Evolutionary conservation across 1,140 invertebrate genomes (phyloP).

Genomic region (Philaenus spumarius): DNA sequence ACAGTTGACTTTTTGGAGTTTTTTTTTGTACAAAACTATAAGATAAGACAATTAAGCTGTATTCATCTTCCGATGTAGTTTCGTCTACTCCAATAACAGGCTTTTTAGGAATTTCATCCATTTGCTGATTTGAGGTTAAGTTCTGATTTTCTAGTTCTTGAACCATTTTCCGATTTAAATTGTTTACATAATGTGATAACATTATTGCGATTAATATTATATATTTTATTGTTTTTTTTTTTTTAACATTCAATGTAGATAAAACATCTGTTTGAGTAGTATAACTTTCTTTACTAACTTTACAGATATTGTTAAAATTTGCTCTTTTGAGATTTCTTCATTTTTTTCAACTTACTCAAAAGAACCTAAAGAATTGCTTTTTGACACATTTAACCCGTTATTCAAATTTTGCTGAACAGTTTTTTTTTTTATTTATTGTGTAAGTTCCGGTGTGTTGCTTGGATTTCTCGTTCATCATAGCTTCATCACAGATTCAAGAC

Average conservation of each 20-base stretch:
- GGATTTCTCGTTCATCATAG: neutral
- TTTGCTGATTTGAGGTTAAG: neutral
- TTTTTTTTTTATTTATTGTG: neutral
- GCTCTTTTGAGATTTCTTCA: too few species aligned
- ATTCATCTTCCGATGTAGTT: neutral
- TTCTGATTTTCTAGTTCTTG: neutral
- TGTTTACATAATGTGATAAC: too few species aligned
- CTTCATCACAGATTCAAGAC: neutral
- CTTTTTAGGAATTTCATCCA: neutral
- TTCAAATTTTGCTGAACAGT: neutral
- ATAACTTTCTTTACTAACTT: too few species aligned
- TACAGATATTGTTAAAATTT: too few species aligned
- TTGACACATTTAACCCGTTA: neutral
- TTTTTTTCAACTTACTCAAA: too few species aligned
- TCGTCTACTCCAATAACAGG: neutral
- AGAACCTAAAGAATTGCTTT: neutral
- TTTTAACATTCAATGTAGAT: too few species aligned
- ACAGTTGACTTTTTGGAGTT: neutral
- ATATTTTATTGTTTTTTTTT: too few species aligned
- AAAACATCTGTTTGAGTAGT: too few species aligned
- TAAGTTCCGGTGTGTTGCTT: neutral
- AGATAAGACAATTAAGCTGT: slow-evolving; percentile 3
- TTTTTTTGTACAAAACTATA: neutral
- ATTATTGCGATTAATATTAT: too few species aligned
- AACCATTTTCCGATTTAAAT: neutral